Evolutionary conservation across 2,888 invertebrate species (phyloP).

Genomic region (Criorhina ranunculi): DNA sequence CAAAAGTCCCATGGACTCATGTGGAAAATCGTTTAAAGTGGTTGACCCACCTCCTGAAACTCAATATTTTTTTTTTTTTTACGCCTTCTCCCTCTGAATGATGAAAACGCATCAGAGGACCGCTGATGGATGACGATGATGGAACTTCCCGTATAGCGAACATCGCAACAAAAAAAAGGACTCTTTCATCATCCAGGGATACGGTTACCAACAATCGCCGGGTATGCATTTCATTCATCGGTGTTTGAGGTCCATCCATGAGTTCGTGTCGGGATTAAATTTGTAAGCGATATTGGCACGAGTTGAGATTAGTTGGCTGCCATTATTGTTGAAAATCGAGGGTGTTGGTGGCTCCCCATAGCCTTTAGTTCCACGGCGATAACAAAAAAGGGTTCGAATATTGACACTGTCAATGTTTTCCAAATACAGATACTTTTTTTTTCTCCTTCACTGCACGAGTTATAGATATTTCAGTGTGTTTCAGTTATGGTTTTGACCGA

Average conservation of each 20-base stretch:
- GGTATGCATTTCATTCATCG: constrained; percentile 44
- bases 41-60: constrained; percentile 45
- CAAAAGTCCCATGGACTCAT: constrained; percentile 66
- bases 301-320: constrained; percentile 73
- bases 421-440: constrained; percentile 37
- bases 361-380: constrained; percentile 40
- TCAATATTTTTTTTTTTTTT: constrained; percentile 3
- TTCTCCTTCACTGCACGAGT: not conserved
- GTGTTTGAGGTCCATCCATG: constrained; percentile 39
- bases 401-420: constrained; percentile 67
- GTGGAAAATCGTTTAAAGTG: constrained; percentile 76
- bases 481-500: constrained; percentile 23
- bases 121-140: constrained; percentile 71
- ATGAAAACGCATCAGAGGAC: constrained; percentile 70
- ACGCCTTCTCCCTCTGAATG: constrained; percentile 7
- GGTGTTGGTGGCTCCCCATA: constrained; percentile 23
- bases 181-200: constrained; percentile 43
- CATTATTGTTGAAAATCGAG: constrained; percentile 52
- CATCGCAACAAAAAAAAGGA: constrained; percentile 21
- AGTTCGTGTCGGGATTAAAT: constrained; percentile 76
- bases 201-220: constrained; percentile 54
- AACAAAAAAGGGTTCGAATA: constrained; percentile 56
- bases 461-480: constrained; percentile 47
- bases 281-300: constrained; percentile 76
- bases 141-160: constrained; percentile 14